Evolutionary conservation across 2,113 vertebrate genomes (phyloP).

Genomic region (Takifugu bimaculatus): DNA sequence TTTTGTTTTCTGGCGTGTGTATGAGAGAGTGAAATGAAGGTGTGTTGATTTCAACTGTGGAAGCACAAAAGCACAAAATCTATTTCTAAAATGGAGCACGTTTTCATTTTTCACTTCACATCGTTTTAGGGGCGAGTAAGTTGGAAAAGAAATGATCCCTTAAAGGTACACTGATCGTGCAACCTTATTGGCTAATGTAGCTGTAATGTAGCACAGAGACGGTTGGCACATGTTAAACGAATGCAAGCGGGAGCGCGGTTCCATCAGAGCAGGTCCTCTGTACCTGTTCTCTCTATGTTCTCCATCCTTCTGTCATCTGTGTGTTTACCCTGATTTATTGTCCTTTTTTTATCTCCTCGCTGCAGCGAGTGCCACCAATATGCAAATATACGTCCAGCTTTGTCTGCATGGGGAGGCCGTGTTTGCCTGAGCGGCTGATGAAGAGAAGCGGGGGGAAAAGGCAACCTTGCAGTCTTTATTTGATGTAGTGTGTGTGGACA

Average conservation of each 20-base stretch:
- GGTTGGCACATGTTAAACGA: background rate
- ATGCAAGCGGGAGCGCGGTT: slow-evolving; percentile 17
- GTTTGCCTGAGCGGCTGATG: slow-evolving; percentile 39
- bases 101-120: too few relatives aligned
- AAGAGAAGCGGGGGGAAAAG: background rate
- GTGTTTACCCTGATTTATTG: slow-evolving; percentile 60
- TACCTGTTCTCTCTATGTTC: slow-evolving; percentile 34
- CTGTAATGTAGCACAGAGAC: background rate
- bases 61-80: background rate
- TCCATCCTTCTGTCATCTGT: slow-evolving; percentile 46
- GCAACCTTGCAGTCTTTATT: slow-evolving; percentile 1
- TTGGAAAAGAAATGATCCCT: too few relatives aligned
- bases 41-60: slow-evolving; percentile 1
- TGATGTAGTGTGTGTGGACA: slow-evolving; percentile 1
- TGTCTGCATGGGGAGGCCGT: slow-evolving; percentile 42
- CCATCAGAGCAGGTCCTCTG: slow-evolving; percentile 18
- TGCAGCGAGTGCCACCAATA: slow-evolving; percentile 42
- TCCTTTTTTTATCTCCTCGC: slow-evolving; percentile 41
- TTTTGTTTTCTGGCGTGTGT: background rate
- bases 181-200: too few relatives aligned
- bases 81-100: too few relatives aligned
- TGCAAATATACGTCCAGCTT: slow-evolving; percentile 61
- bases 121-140: too few relatives aligned
- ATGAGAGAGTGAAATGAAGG: slow-evolving; percentile 7
- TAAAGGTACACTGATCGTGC: too few relatives aligned